Evolutionary conservation across 2,797 vertebrate species (phyloP).

Genomic region (Phalanger gymnotis): DNA sequence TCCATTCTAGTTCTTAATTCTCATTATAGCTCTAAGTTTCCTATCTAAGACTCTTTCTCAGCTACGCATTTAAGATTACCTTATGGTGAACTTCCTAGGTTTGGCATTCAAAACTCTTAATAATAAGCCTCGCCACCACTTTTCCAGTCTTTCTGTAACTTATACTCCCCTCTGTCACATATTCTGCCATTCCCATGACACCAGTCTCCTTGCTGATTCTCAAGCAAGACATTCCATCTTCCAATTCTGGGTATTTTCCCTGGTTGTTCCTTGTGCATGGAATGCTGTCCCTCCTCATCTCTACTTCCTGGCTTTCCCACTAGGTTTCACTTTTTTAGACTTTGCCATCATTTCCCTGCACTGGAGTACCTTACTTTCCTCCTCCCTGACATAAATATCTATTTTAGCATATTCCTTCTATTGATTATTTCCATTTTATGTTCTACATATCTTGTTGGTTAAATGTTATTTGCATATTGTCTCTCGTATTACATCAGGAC

Average conservation of each 20-base stretch:
- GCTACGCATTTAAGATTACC: background rate
- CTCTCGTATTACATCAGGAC: background rate
- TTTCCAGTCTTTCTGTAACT: background rate
- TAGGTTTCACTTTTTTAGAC: background rate
- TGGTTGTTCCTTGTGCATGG: background rate
- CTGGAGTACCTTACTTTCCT: fast-evolving
- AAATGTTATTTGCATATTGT: background rate
- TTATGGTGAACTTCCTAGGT: background rate
- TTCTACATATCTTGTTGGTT: background rate
- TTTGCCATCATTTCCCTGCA: background rate
- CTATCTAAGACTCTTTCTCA: background rate
- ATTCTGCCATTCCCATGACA: background rate
- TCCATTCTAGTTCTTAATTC: background rate
- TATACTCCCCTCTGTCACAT: too few species aligned
- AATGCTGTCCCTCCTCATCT: background rate
- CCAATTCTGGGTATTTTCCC: background rate
- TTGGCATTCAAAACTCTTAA: background rate
- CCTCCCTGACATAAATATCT: background rate
- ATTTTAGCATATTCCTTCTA: background rate
- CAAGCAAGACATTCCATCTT: background rate
- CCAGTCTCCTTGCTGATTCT: background rate
- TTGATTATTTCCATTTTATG: background rate
- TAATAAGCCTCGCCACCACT: background rate
- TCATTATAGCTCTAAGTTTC: background rate
- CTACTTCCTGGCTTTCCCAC: background rate